These are phyloP conservation scores for Tupiocoris notatus DNA, from an alignment of 2,888 invertebrate genomes.

Conservation along the genomic window DNA sequence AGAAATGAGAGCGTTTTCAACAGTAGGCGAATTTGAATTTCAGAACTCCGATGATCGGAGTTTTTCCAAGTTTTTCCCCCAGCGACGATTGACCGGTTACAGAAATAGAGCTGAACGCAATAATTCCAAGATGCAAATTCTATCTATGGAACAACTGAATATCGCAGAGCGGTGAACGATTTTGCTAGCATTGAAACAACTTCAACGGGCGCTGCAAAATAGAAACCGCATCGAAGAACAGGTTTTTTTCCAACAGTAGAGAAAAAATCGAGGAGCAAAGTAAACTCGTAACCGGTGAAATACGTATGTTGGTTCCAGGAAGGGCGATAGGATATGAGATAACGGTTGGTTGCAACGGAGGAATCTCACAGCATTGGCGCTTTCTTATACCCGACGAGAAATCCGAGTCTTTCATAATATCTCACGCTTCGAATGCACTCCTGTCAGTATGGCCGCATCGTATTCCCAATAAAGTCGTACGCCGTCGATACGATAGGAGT, in stretches of 20 bases:
- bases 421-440: background rate
- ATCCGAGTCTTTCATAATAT: slow-evolving; percentile 14
- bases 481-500: slow-evolving; percentile 13
- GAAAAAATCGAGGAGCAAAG: background rate
- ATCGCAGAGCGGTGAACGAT: no score
- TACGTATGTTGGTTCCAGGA: background rate
- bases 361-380: background rate
- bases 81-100: no score
- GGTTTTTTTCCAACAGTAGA: background rate
- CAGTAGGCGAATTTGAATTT: no score
- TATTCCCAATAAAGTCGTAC: slow-evolving; percentile 13
- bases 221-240: background rate
- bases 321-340: background rate
- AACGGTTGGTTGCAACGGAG: slow-evolving; percentile 1
- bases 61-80: no score
- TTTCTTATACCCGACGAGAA: background rate
- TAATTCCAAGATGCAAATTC: no score
- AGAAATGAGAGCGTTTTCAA: no score
- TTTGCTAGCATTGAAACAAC: no score
- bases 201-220: no score
- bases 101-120: no score
- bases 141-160: no score
- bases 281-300: background rate
- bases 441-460: background rate
- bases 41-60: no score